Percentiles rank a stretch among this genome's conserved stretches.
phyloP scores from a whole-genome alignment of 2,797 vertebrate genomes.

The Microctenopoma stevenorrisi region DNA sequence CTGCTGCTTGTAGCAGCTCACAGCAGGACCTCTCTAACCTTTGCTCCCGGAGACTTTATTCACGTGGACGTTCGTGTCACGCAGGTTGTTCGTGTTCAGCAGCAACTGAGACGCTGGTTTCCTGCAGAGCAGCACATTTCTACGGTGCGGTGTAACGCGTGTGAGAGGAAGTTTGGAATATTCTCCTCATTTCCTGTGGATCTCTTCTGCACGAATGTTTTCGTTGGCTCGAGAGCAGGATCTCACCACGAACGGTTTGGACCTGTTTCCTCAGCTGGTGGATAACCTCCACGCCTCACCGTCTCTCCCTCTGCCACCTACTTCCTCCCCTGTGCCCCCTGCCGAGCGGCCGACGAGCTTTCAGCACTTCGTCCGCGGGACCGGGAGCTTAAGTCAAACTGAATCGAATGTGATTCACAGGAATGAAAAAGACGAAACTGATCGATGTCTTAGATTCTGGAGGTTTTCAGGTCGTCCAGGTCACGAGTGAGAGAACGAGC shows the following conservation, averaged over 20 bases:
- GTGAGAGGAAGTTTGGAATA: too few relatives aligned
- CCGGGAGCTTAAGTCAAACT: constrained; percentile 39
- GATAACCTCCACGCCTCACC: constrained; percentile 72
- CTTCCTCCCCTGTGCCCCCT: constrained; percentile 58
- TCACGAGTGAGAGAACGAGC: too few relatives aligned
- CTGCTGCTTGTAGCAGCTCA: too few relatives aligned
- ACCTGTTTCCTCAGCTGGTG: constrained; percentile 83
- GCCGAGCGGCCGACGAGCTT: constrained; percentile 29
- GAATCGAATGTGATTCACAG: constrained; percentile 37
- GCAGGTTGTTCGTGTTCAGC: too few relatives aligned
- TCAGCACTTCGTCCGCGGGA: constrained; percentile 39
- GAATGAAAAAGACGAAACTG: constrained; percentile 40
- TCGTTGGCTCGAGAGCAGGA: constrained; percentile 63
- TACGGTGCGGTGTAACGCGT: too few relatives aligned
- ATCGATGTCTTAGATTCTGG: constrained; percentile 31
- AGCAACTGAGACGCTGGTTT: too few relatives aligned
- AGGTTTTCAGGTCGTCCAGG: background rate
- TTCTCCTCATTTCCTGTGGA: too few relatives aligned
- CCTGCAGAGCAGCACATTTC: too few relatives aligned
- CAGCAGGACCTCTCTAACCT: too few relatives aligned
- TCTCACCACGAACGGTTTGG: constrained; percentile 65
- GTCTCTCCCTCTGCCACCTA: constrained; percentile 62
- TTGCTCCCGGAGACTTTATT: too few relatives aligned
- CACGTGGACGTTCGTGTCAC: too few relatives aligned
- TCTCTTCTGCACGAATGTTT: constrained; percentile 69